These are phyloP conservation scores for Bombyx mandarina DNA, from an alignment of 1,140 invertebrate genomes.

Conservation along the genomic window DNA sequence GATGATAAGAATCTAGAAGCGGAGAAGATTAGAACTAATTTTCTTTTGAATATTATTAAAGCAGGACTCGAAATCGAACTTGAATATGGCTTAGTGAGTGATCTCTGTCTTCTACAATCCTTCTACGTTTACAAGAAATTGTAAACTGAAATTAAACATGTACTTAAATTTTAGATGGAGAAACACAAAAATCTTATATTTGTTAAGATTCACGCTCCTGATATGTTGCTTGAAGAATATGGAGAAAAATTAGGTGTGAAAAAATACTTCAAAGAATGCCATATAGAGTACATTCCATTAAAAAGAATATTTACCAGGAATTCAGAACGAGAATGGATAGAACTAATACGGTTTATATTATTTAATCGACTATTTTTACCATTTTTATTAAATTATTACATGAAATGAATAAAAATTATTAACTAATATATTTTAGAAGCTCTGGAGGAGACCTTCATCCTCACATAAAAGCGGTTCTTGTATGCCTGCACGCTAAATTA, in stretches of 20 bases:
- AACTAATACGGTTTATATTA: conserved; percentile 10
- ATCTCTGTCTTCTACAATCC: too few species aligned
- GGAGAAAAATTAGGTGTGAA: conserved; percentile 9
- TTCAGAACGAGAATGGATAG: conserved; percentile 16
- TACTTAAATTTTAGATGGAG: conserved; percentile 9
- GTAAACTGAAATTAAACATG: too few species aligned
- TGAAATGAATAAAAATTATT: too few species aligned
- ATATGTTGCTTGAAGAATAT: conserved; percentile 13
- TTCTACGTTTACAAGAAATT: too few species aligned
- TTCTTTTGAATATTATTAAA: conserved; percentile 17
- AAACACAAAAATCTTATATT: conserved; percentile 12
- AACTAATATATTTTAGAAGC: conserved; percentile 5
- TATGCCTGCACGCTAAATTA: too few species aligned
- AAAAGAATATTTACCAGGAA: conserved; percentile 3
- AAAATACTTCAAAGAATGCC: conserved; percentile 16
- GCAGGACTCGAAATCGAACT: conserved; percentile 21
- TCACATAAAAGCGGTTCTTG: too few species aligned
- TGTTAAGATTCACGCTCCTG: conserved; percentile 18
- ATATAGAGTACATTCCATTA: conserved; percentile 9
- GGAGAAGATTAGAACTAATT: conserved; percentile 16
- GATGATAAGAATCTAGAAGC: conserved; percentile 10
- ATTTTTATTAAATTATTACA: too few species aligned
- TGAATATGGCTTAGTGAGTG: conserved; percentile 16
- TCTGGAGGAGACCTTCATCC: too few species aligned
- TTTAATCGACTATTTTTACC: too few species aligned